Conservation (phyloP, 2,797 vertebrate species). For the Poliocrania exsul region DNA sequence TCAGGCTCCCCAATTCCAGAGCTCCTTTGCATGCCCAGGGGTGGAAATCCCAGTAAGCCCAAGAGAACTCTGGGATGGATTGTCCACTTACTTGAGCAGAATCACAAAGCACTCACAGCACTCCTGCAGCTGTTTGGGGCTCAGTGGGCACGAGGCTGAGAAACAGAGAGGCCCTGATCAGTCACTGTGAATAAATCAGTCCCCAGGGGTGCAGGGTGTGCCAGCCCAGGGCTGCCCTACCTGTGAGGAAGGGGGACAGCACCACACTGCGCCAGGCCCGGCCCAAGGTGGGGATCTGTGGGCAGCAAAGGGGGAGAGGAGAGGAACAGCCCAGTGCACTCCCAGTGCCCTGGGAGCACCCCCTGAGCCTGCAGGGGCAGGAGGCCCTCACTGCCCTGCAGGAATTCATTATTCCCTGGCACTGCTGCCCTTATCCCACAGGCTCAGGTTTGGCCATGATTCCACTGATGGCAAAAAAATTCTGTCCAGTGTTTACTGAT, state of each 20-base stretch:
- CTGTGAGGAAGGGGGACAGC: slow-evolving; percentile 88
- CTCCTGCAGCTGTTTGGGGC: slow-evolving; percentile 82
- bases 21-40: neutral
- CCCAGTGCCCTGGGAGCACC: neutral
- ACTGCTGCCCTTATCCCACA: neutral
- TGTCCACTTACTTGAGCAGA: slow-evolving; percentile 86
- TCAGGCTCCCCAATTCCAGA: neutral
- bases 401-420: neutral
- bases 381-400: neutral
- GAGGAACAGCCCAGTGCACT: neutral
- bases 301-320: neutral
- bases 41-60: neutral
- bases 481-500: neutral
- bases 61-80: no score
- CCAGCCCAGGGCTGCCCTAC: slow-evolving; percentile 59
- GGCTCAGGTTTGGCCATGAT: neutral
- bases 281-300: slow-evolving; percentile 77
- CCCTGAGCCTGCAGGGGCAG: neutral
- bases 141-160: slow-evolving; percentile 88
- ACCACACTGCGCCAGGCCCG: slow-evolving; percentile 87
- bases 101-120: slow-evolving; percentile 86
- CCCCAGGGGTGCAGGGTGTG: neutral
- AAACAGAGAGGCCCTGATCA: neutral
- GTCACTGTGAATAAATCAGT: neutral
- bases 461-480: neutral